Conservation (phyloP, 2,113 vertebrate species). For the Dromaius novaehollandiae region DNA sequence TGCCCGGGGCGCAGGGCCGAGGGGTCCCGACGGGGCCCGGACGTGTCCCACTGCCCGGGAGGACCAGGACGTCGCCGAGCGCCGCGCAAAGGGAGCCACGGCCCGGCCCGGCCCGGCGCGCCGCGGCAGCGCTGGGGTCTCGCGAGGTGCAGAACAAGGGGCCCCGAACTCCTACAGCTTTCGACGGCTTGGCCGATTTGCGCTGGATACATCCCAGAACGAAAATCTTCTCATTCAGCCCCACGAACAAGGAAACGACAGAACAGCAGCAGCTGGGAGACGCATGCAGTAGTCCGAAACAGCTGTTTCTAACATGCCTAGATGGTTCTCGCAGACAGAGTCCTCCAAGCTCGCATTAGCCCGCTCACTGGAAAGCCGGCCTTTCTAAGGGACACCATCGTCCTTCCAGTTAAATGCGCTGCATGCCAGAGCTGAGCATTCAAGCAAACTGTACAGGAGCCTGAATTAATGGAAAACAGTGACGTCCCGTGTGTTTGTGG, state of each 20-base stretch:
- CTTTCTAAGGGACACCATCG: background rate
- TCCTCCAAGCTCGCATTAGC: background rate
- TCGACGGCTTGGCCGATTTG: background rate
- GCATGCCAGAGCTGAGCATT: background rate
- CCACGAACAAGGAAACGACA: background rate
- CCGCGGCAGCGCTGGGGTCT: too few relatives aligned
- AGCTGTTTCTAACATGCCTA: background rate
- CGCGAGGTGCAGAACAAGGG: background rate
- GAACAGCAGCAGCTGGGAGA: background rate
- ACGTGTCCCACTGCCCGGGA: background rate
- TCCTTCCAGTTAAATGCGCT: background rate
- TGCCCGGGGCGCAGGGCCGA: too few relatives aligned
- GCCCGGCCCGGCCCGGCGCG: too few relatives aligned
- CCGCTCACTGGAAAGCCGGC: background rate
- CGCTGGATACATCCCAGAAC: background rate
- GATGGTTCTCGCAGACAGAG: background rate
- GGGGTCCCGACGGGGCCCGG: background rate
- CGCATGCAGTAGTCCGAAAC: background rate
- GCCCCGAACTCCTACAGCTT: background rate
- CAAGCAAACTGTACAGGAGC: background rate
- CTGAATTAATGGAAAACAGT: background rate
- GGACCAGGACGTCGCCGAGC: too few relatives aligned
- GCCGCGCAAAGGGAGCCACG: background rate
- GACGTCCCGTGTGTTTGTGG: background rate
- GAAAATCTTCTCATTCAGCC: background rate